phyloP scores from a whole-genome alignment of 2,113 vertebrate genomes.

The Eolophus roseicapilla region DNA sequence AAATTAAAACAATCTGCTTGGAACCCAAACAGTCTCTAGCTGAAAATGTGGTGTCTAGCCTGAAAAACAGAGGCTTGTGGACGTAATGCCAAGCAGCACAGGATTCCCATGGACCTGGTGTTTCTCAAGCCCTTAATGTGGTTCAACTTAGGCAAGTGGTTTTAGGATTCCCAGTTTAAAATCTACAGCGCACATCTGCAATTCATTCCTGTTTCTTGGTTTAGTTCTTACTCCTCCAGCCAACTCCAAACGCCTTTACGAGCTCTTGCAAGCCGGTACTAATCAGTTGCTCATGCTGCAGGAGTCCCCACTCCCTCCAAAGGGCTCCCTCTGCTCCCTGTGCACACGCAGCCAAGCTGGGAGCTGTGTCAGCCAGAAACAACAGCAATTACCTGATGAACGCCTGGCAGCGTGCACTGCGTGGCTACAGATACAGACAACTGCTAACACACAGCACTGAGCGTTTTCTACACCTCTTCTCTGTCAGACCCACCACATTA shows the following conservation, averaged over 20 bases:
- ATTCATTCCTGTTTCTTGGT: not conserved
- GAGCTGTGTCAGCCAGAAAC: not conserved
- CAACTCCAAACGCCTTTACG: not conserved
- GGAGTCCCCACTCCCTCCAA: not conserved
- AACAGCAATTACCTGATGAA: conserved; percentile 28
- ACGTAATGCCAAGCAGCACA: conserved; percentile 1
- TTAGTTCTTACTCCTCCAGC: conserved; percentile 27
- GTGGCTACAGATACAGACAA: not conserved
- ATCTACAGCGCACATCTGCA: conserved; percentile 16
- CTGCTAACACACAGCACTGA: not conserved
- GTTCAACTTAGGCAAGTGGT: conserved; percentile 25
- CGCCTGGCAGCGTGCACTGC: not conserved
- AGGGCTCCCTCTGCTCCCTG: conserved; percentile 1
- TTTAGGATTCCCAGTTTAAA: conserved; percentile 40
- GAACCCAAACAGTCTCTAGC: conserved; percentile 40
- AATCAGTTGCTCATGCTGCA: conserved; percentile 33
- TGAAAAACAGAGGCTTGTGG: conserved; percentile 51
- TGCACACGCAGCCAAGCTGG: not conserved
- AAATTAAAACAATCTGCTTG: conserved; percentile 44
- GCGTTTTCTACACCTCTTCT: not conserved
- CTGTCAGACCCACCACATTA: not conserved
- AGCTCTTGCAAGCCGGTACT: not conserved
- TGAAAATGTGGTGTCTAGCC: conserved; percentile 45
- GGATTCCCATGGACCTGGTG: conserved; percentile 59
- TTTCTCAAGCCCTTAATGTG: conserved; percentile 41